Conservation (phyloP, 2,113 vertebrate species). For the Muntiacus reevesi region DNA sequence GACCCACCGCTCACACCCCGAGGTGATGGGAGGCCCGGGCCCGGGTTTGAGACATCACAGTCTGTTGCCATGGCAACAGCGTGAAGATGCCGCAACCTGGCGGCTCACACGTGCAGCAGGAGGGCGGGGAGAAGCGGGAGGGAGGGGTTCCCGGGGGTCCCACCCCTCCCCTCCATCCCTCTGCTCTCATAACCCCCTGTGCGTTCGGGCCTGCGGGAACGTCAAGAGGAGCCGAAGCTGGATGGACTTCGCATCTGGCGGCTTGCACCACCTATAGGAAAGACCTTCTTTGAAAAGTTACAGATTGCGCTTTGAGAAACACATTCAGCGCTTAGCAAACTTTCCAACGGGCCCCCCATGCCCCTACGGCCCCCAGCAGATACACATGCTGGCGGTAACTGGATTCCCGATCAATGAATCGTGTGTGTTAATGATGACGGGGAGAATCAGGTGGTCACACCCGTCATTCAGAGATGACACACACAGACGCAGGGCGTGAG, state of each 20-base stretch:
- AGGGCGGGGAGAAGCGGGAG: neutral
- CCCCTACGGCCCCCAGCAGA: neutral
- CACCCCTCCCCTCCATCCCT: fast-evolving
- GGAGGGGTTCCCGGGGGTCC: fast-evolving
- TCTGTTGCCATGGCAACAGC: conserved; percentile 60
- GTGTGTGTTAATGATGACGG: neutral
- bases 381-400: fast-evolving
- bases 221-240: neutral
- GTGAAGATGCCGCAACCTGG: conserved; percentile 30
- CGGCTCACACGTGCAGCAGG: neutral
- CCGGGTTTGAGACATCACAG: conserved; percentile 50
- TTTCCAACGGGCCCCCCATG: neutral
- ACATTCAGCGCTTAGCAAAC: neutral
- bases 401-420: neutral
- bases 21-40: neutral
- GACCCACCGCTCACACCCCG: conserved; percentile 24
- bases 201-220: fast-evolving
- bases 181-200: fast-evolving
- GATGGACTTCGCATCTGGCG: neutral
- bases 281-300: neutral
- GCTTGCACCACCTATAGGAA: neutral
- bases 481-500: neutral
- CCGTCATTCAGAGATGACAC: conserved; percentile 26
- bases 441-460: neutral
- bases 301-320: neutral